Base-by-base conservation (phyloP, 2,797 vertebrate genomes). In the Myotis planiceps region DNA sequence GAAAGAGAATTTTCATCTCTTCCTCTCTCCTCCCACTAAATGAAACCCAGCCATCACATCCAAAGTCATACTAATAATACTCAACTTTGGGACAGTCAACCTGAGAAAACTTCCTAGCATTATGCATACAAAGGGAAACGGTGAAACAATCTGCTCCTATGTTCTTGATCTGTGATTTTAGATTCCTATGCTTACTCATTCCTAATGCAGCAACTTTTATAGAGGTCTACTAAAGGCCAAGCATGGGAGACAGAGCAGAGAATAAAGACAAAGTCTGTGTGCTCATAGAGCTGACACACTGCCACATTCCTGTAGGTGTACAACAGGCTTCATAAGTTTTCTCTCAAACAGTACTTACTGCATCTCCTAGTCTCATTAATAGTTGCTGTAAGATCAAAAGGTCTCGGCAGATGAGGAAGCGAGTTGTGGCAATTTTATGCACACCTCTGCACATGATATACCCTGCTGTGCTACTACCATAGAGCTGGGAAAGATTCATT, bases 311-410 rank as follows among this genome's bases (percentile, higher is more conserved):
- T 32, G 1, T 1, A 63, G 66, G 16, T 53, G 13, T 37, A 15
- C 2, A 10, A 1, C 0, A n/a, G 25, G 47, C 16, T 92, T 83
- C 2, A 27, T 6, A 5, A 29, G 21, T 58, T 53, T 80, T 16
- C 21, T 0, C 81, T 65, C 34, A n/a, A 42, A 53, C 18, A 55
- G 45, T 80, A 98, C 99, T 97, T 98, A 99, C 99, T 0, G 99
- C 98, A 95, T 99, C 99, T 51, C 99, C 99, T 0, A 99, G 98
- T 37, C 98, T 98, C 93, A 99, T 98, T 96, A 99, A 98, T 0
- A 99, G 98, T 92, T 99, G 99, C 96, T 99, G 99, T 87, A 99
- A 99, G 94, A 99, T 98, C 83, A 99, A 97, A 92, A 99, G 98
- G 98, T 99, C 99, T 88, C 99, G 97, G 91, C 99, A 99, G 98